phyloP scores from a whole-genome alignment of 2,888 invertebrate genomes.

The Loripinus fragilis region DNA sequence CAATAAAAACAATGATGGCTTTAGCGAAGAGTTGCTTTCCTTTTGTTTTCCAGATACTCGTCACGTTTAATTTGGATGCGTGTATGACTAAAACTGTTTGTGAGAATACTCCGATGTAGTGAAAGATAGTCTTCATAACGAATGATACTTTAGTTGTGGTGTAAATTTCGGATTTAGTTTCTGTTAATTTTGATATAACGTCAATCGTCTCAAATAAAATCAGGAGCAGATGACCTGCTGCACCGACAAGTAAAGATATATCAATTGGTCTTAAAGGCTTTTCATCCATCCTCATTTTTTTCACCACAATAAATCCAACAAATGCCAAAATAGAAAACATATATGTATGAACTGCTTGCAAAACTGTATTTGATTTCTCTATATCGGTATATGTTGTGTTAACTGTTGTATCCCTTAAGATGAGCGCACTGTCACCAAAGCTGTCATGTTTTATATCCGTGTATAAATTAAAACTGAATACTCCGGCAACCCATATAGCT shows the following conservation, averaged over 20 bases:
- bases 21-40: not conserved
- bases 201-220: constrained; percentile 26
- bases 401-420: not conserved
- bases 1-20: constrained; percentile 1
- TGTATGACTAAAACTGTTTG: constrained; percentile 14
- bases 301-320: constrained; percentile 5
- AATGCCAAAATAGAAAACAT: constrained; percentile 19
- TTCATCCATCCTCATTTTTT: not conserved
- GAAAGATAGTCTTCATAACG: constrained; percentile 19
- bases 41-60: not conserved
- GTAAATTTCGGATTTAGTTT: not conserved
- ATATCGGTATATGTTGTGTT: not conserved
- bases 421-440: too few species aligned
- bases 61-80: not conserved
- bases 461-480: not conserved
- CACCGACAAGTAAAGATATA: not conserved
- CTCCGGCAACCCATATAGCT: not conserved
- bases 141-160: constrained; percentile 6
- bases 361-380: not conserved
- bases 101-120: constrained; percentile 19
- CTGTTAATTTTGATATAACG: not conserved
- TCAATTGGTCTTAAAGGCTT: not conserved
- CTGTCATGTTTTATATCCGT: not conserved
- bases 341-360: constrained; percentile 23
- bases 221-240: constrained; percentile 21